Evolutionary conservation across 2,113 vertebrate species (phyloP).

Genomic region (Atherinomorus stipes): DNA sequence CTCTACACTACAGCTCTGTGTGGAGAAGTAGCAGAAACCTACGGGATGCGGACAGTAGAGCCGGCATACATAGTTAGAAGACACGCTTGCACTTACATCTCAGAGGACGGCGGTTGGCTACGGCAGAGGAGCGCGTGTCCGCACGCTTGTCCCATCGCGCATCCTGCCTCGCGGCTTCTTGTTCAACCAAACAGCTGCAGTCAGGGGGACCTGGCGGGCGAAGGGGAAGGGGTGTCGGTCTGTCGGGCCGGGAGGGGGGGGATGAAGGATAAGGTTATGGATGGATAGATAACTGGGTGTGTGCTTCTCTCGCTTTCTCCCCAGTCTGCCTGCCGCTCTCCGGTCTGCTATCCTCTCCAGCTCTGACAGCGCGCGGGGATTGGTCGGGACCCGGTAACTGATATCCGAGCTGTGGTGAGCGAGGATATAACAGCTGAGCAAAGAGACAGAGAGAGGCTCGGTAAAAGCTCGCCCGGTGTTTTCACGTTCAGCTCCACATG

Average conservation of each 20-base stretch:
- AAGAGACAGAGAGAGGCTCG: neutral
- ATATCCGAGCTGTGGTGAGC: slow-evolving; percentile 68
- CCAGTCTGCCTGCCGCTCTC: slow-evolving; percentile 45
- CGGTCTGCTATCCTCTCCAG: slow-evolving; percentile 40
- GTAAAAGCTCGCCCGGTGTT: slow-evolving; percentile 14
- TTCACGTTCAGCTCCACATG: slow-evolving; percentile 32
- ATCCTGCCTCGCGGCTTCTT: slow-evolving; percentile 87
- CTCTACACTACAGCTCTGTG: neutral
- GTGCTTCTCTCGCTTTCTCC: slow-evolving; percentile 37
- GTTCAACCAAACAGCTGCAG: slow-evolving; percentile 70
- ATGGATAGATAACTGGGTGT: slow-evolving; percentile 41
- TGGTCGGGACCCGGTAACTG: slow-evolving; percentile 79
- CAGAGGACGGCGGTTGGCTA: slow-evolving; percentile 90
- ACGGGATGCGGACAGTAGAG: slow-evolving; percentile 1
- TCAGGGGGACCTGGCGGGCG: slow-evolving; percentile 28
- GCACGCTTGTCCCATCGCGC: slow-evolving; percentile 97
- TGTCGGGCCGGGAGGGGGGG: slow-evolving; percentile 19
- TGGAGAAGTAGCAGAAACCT: slow-evolving; percentile 9
- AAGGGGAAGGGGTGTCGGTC: neutral
- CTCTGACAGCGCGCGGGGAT: slow-evolving; percentile 68
- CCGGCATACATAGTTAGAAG: slow-evolving; percentile 13
- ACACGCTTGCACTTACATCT: slow-evolving; percentile 85
- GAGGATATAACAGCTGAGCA: slow-evolving; percentile 56
- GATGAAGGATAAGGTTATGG: slow-evolving; percentile 32
- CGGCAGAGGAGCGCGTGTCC: slow-evolving; percentile 98